Conservation (phyloP, 2,888 invertebrate species). For the Salticus scenicus region DNA sequence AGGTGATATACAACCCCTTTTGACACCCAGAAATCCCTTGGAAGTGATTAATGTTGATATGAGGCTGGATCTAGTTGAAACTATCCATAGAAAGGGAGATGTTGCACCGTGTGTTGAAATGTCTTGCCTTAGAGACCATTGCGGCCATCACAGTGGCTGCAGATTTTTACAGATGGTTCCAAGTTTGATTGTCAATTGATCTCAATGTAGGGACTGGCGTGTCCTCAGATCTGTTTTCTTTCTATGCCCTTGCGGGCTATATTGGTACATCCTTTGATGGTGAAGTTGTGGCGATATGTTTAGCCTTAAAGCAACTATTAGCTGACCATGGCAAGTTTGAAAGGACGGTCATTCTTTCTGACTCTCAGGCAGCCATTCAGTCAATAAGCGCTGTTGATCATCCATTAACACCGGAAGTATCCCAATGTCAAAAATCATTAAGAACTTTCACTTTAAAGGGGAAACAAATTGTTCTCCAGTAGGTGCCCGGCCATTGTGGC, state of each 20-base stretch:
- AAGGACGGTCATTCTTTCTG: not conserved
- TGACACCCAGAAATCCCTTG: constrained; percentile 1
- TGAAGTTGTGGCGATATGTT: constrained; percentile 6
- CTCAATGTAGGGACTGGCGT: not conserved
- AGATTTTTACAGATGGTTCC: not conserved
- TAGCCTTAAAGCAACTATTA: not conserved
- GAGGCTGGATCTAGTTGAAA: not conserved
- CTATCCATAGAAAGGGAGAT: constrained; percentile 7
- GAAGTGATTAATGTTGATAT: not conserved
- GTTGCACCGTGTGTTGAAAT: not conserved
- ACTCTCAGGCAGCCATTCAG: not conserved
- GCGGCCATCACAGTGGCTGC: not conserved
- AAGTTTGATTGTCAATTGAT: not conserved
- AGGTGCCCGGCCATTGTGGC: too few relatives aligned
- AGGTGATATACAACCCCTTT: constrained; percentile 2
- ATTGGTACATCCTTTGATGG: constrained; percentile 1
- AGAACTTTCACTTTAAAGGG: not conserved
- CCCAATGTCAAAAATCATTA: not conserved
- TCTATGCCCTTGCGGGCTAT: not conserved
- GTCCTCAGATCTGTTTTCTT: not conserved
- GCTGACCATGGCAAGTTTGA: not conserved
- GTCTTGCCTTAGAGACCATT: not conserved
- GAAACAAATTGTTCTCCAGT: constrained; percentile 6
- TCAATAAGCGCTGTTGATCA: not conserved
- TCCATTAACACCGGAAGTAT: constrained; percentile 10